Evolutionary conservation across 1,140 invertebrate genomes (phyloP).

Genomic region (Drosophila guanche): DNA sequence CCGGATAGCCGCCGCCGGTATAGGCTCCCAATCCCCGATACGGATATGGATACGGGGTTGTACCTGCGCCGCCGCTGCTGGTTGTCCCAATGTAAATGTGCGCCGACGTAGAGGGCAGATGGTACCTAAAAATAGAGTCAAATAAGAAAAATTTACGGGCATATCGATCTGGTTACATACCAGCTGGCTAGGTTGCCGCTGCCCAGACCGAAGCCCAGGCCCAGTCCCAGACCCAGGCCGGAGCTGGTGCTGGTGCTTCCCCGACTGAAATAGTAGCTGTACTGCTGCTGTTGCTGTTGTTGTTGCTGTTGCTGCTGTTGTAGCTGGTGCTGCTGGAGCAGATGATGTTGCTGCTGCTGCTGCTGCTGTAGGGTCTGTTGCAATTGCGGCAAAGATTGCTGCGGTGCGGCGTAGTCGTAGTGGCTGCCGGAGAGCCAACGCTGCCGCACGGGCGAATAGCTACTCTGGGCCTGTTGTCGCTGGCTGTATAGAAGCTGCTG

Average conservation of each 20-base stretch:
- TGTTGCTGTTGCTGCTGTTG: slow-evolving; percentile 60
- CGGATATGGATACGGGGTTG: slow-evolving; percentile 53
- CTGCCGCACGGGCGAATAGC: slow-evolving; percentile 50
- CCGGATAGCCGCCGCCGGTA: slow-evolving; percentile 69
- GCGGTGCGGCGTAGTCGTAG: slow-evolving; percentile 41
- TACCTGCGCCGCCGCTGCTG: slow-evolving; percentile 40
- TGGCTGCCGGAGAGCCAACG: slow-evolving; percentile 56
- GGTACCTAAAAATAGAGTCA: slow-evolving; percentile 15
- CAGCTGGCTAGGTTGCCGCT: slow-evolving; percentile 71
- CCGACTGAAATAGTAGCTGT: slow-evolving; percentile 53
- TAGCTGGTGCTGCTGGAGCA: slow-evolving; percentile 36
- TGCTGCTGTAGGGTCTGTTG: slow-evolving; percentile 19
- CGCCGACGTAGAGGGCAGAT: slow-evolving; percentile 73
- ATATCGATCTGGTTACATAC: background rate
- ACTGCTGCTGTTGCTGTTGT: slow-evolving; percentile 47
- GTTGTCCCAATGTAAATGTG: slow-evolving; percentile 73
- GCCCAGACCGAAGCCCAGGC: slow-evolving; percentile 74
- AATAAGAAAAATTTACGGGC: too few relatives aligned
- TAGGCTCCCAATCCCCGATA: slow-evolving; percentile 59
- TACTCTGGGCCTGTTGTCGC: slow-evolving; percentile 41
- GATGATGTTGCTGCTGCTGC: slow-evolving; percentile 26
- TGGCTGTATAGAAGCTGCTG: slow-evolving; percentile 58
- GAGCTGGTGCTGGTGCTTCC: slow-evolving; percentile 51
- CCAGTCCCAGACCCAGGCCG: slow-evolving; percentile 62
- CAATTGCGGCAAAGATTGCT: slow-evolving; percentile 35